Percentiles rank a stretch among this genome's conserved stretches.
Conservation (phyloP, 30 jellyfish, hydroid and myxozoan species). For the Cassiopea andromeda region DNA sequence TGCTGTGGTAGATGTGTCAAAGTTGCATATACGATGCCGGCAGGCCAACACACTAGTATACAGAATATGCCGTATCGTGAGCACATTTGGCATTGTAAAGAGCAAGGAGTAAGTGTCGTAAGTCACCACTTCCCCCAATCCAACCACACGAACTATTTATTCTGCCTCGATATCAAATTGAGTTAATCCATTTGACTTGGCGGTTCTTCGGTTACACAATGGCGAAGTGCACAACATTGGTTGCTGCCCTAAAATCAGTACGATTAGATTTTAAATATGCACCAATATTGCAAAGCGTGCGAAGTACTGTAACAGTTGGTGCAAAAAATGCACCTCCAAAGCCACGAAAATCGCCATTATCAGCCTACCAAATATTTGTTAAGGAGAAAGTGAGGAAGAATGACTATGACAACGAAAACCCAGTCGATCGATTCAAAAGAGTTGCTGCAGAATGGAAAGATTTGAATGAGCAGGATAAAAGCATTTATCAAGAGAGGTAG, state of each 20-base stretch:
- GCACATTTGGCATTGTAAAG: too few species aligned
- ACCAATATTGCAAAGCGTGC: background rate
- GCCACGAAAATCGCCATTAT: constrained; percentile 57
- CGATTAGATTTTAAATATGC: background rate
- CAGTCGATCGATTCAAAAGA: constrained; percentile 21
- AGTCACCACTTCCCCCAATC: too few species aligned
- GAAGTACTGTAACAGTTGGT: constrained; percentile 1
- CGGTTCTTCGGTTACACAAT: background rate
- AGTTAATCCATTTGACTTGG: background rate
- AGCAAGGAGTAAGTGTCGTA: too few species aligned
- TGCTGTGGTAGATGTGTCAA: too few species aligned
- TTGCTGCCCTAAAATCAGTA: background rate
- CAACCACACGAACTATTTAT: background rate
- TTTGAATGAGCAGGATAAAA: constrained; percentile 36
- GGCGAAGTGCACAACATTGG: background rate
- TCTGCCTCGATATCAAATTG: background rate
- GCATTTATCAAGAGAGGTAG: constrained; percentile 45
- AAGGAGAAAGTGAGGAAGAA: constrained; percentile 26
- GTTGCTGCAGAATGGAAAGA: constrained; percentile 65
- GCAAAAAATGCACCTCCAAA: constrained; percentile 38
- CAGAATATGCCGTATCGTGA: too few species aligned
- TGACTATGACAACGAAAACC: background rate
- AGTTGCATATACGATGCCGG: too few species aligned
- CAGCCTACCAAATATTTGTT: constrained; percentile 53
- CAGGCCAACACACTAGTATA: too few species aligned